Conservation (phyloP, 1,140 invertebrate species). For the Melitaea cinxia region DNA sequence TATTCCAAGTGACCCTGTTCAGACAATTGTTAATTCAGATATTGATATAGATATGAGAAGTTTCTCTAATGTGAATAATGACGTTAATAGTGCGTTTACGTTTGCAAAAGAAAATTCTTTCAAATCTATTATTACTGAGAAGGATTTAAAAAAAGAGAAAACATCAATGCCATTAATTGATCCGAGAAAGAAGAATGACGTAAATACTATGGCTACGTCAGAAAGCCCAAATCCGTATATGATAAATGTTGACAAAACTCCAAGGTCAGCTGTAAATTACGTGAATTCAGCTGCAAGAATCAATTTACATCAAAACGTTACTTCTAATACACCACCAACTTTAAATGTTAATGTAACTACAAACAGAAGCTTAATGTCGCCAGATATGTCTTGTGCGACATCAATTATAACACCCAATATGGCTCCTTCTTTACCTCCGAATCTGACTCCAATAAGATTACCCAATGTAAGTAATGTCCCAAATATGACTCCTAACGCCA, state of each 20-base stretch:
- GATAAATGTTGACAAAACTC: conserved; percentile 32
- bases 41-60: conserved; percentile 69
- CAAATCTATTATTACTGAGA: conserved; percentile 17
- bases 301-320: conserved; percentile 13
- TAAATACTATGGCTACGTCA: conserved; percentile 17
- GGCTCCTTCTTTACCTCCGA: too few relatives aligned
- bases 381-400: conserved; percentile 10
- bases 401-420: conserved; percentile 44
- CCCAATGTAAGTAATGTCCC: conserved; percentile 29
- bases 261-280: conserved; percentile 12
- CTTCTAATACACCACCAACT: neutral
- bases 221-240: conserved; percentile 38
- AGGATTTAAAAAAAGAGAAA: conserved; percentile 26
- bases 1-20: conserved; percentile 67
- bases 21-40: conserved; percentile 47
- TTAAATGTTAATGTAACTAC: conserved; percentile 8
- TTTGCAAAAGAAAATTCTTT: conserved; percentile 11
- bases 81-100: neutral
- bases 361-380: conserved; percentile 5
- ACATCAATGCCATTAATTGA: conserved; percentile 34
- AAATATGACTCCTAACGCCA: conserved; percentile 25
- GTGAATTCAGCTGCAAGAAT: neutral
- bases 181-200: conserved; percentile 53
- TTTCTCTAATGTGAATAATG: conserved; percentile 9
- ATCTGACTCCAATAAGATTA: conserved; percentile 34